phyloP scores from a whole-genome alignment of 2,888 invertebrate genomes.

The Aphodius granarius region DNA sequence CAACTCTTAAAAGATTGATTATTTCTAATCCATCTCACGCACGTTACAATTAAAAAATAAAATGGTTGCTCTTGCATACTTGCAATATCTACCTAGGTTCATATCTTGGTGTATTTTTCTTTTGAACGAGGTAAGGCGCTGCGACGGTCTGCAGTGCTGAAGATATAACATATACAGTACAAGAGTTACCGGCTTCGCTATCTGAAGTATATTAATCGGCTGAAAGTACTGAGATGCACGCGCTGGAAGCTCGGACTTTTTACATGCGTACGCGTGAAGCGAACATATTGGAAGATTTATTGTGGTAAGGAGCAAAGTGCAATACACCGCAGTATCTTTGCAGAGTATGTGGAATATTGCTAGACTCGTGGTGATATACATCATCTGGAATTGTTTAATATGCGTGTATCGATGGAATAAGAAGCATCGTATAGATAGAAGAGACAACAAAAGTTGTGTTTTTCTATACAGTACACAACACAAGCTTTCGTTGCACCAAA shows the following conservation, averaged over 20 bases:
- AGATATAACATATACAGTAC: neutral
- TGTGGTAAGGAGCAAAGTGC: neutral
- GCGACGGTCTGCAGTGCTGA: neutral
- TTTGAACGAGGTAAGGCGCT: neutral
- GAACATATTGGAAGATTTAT: neutral
- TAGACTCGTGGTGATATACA: too few relatives aligned
- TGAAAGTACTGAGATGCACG: neutral
- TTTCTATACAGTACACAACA: too few relatives aligned
- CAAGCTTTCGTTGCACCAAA: too few relatives aligned
- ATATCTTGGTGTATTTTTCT: neutral
- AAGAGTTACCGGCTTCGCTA: neutral
- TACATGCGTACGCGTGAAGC: neutral
- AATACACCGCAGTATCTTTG: neutral
- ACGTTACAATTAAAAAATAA: too few relatives aligned
- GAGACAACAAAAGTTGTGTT: too few relatives aligned
- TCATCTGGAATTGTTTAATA: too few relatives aligned
- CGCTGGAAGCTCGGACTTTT: neutral
- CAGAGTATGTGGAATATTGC: neutral
- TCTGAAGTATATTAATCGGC: neutral
- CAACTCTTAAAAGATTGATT: too few relatives aligned
- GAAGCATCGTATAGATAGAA: too few relatives aligned
- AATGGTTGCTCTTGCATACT: neutral
- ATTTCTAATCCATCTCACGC: too few relatives aligned
- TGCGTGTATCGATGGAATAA: too few relatives aligned
- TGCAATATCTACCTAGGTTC: neutral